A percentile compares a stretch with the other conserved stretches of the same genome.
Evolutionary conservation across 2,888 invertebrate species (phyloP).

Genomic region (Flexamia atlantica): DNA sequence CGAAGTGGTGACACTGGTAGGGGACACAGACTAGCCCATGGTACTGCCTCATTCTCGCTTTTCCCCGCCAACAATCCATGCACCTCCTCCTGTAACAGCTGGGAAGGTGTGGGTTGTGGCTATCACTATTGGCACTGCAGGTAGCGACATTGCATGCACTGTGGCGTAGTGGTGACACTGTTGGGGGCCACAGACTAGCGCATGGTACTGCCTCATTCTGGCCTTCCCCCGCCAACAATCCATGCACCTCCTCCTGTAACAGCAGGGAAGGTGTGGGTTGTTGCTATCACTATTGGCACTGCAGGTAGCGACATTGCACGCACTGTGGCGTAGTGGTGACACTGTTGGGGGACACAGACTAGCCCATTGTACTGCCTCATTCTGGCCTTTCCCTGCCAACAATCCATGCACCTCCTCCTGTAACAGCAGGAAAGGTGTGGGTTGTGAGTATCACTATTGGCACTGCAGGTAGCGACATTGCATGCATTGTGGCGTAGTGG

Average conservation of each 20-base stretch:
- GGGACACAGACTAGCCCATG: slow-evolving; percentile 46
- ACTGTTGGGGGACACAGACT: slow-evolving; percentile 49
- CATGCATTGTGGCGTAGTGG: slow-evolving; percentile 24
- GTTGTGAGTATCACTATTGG: slow-evolving; percentile 10
- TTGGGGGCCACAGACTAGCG: slow-evolving; percentile 41
- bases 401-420: slow-evolving; percentile 31
- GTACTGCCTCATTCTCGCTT: slow-evolving; percentile 15
- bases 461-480: slow-evolving; percentile 24
- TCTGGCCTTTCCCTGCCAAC: slow-evolving; percentile 13
- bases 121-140: slow-evolving; percentile 38
- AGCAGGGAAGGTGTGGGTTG: neutral
- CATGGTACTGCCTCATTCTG: slow-evolving; percentile 38
- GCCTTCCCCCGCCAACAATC: neutral
- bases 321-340: neutral
- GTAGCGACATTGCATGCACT: slow-evolving; percentile 17
- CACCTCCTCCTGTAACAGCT: slow-evolving; percentile 24
- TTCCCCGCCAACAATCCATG: neutral
- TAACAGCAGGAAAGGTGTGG: neutral
- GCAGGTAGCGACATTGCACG: slow-evolving; percentile 34
- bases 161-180: slow-evolving; percentile 25
- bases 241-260: slow-evolving; percentile 29
- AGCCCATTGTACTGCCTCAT: slow-evolving; percentile 30
- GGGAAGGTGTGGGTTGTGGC: neutral
- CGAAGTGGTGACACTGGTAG: slow-evolving; percentile 39
- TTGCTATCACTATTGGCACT: slow-evolving; percentile 23